Base-by-base conservation (phyloP, 2,113 vertebrate species). In the Orientallactaga bullata region DNA sequence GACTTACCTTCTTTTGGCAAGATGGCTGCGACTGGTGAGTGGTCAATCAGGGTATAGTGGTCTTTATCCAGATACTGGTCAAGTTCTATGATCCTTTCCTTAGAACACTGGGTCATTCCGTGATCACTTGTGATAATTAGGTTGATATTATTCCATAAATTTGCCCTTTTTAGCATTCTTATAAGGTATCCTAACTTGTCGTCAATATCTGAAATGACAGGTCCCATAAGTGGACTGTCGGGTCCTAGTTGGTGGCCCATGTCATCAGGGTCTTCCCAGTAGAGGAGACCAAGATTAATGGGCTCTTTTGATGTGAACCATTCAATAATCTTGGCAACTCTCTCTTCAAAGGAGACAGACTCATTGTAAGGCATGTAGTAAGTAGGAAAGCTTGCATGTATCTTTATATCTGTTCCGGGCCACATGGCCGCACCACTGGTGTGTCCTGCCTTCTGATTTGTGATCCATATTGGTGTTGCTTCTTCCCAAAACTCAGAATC, bases 51-150 rank as follows among this genome's bases (percentile, higher is more conserved):
- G 24, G 97, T 96, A 88, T 99, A 99, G 95, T 98, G 96, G 68
- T 99, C 98, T 92, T 97, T 98, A 72, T 97, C 97, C 93, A 99
- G 97, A 0, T 99, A 99, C 61, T 96, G 96, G 88, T 99, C 99
- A 69, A 99, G 98, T 83, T 99, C 99, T 79, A 99, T 98, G 68
- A 99, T 97, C 89, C 98, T 98, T 37, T 99, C 98, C 0, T 80
- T 74, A 58, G 99, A 99, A 0, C 98, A 98, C 97, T 99, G 99
- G 0, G 98, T 97, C 99, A 99, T 99, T 32, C 99, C 99, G 0
- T 99, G 99, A 95, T 99, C 99, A 20, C 99, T 99, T 32, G 99
- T 99, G 95, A 99, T 98, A 7, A 99, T 98, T 51, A 99, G 97
- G 96, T 99, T 99, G 63, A 99, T 63, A 9, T 81, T 94, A 61